A percentile compares a stretch with the other conserved stretches of the same genome.
Conservation (phyloP, 2,888 invertebrate genomes). For the Drosophila atripex region DNA sequence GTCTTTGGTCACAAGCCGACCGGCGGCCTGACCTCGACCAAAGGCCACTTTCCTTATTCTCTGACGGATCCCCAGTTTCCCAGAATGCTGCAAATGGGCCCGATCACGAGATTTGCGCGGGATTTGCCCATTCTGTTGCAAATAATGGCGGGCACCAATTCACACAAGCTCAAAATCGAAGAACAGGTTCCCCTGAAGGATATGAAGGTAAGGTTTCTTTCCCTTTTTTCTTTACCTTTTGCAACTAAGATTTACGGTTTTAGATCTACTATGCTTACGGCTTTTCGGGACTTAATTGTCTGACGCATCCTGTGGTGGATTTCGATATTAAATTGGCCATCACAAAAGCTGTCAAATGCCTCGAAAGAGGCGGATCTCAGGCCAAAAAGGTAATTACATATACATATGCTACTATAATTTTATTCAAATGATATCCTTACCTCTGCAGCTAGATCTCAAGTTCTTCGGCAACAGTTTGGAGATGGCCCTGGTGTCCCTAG, state of each 20-base stretch:
- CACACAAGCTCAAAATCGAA: constrained; percentile 81
- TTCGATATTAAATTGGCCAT: constrained; percentile 76
- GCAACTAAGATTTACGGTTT: background rate
- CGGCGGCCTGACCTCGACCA: constrained; percentile 86
- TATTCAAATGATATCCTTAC: background rate
- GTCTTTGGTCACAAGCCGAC: constrained; percentile 95
- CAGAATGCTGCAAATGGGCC: constrained; percentile 87
- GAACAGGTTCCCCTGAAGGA: constrained; percentile 85
- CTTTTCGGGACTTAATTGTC: constrained; percentile 60
- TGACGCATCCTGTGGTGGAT: constrained; percentile 67
- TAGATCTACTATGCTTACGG: constrained; percentile 77
- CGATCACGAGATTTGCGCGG: constrained; percentile 90
- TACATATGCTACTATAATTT: background rate
- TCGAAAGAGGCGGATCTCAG: constrained; percentile 70
- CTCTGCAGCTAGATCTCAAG: constrained; percentile 54
- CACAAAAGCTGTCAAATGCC: constrained; percentile 72
- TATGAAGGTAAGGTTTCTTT: constrained; percentile 83
- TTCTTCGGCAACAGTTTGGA: constrained; percentile 61
- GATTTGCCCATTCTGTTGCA: constrained; percentile 89
- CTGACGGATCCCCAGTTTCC: constrained; percentile 84
- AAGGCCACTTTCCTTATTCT: constrained; percentile 87
- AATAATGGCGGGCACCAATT: constrained; percentile 86
- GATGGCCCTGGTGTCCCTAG: constrained; percentile 55
- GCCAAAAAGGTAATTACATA: constrained; percentile 57
- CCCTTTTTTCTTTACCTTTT: no score